phyloP scores from a whole-genome alignment of 2,797 vertebrate species.

The Eupleurogrammus muticus region DNA sequence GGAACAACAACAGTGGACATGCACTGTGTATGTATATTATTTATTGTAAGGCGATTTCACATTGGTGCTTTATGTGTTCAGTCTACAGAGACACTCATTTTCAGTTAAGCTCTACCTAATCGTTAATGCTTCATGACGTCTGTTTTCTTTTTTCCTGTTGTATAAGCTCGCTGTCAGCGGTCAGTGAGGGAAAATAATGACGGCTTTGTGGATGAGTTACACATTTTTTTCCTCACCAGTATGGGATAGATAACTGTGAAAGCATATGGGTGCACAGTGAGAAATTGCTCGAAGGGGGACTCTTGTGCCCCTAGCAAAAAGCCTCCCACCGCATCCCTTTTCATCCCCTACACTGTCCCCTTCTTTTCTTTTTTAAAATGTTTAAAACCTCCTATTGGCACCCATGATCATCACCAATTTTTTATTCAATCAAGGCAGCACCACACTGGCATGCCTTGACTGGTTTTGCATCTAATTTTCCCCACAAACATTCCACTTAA shows the following conservation, averaged over 20 bases:
- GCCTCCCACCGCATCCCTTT: conserved; percentile 18
- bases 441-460: conserved; percentile 20
- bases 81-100: conserved; percentile 23
- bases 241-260: conserved; percentile 22
- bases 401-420: conserved; percentile 27
- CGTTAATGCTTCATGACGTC: conserved; percentile 18
- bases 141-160: conserved; percentile 26
- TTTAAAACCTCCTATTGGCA: conserved; percentile 22
- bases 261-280: conserved; percentile 47
- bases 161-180: conserved; percentile 1
- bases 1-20: not conserved
- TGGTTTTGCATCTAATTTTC: conserved; percentile 14
- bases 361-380: not conserved
- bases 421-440: conserved; percentile 31
- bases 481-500: conserved; percentile 11
- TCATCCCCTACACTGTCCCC: conserved; percentile 31
- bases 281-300: conserved; percentile 37
- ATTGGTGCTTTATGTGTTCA: conserved; percentile 13
- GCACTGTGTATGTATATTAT: not conserved
- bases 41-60: conserved; percentile 42
- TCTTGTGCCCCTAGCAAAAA: conserved; percentile 30
- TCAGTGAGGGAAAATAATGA: conserved; percentile 28
- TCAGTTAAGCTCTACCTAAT: conserved; percentile 12
- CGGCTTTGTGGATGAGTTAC: conserved; percentile 40
- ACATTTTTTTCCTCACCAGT: conserved; percentile 11